phyloP scores from a whole-genome alignment of 2,113 vertebrate species.

The Pogonocichla stellata region DNA sequence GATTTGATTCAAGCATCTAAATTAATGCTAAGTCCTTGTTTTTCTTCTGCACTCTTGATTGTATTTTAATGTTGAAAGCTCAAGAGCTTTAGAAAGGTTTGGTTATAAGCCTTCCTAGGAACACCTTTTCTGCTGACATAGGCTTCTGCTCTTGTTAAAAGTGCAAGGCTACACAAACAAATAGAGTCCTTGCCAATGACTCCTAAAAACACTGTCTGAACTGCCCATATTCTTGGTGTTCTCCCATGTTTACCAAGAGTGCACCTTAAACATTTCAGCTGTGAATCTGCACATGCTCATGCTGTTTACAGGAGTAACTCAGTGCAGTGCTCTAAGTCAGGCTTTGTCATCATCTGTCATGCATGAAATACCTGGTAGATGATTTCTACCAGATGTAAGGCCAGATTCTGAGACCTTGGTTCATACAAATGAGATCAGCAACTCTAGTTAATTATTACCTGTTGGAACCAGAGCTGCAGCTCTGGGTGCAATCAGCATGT shows the following conservation, averaged over 20 bases:
- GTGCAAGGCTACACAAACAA: neutral
- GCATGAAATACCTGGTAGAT: neutral
- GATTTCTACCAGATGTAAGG: neutral
- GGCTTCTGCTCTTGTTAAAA: neutral
- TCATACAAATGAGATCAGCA: neutral
- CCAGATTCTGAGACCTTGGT: neutral
- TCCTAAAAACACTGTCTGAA: neutral
- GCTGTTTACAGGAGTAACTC: neutral
- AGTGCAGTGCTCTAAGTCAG: neutral
- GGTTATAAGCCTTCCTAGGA: neutral
- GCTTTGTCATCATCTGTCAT: neutral
- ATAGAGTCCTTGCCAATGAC: neutral
- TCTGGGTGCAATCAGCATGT: neutral
- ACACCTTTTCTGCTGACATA: neutral
- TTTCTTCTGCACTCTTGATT: neutral
- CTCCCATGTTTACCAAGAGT: neutral
- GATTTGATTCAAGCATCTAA: neutral
- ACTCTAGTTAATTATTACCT: neutral
- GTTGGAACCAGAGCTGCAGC: neutral
- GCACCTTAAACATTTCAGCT: neutral
- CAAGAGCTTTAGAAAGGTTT: neutral
- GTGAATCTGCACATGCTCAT: neutral
- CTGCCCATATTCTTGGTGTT: neutral
- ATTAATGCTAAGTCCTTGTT: conserved; percentile 4
- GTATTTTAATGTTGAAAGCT: neutral